Base-by-base conservation (phyloP, 2,888 invertebrate genomes). In the Apamea epomidion region DNA sequence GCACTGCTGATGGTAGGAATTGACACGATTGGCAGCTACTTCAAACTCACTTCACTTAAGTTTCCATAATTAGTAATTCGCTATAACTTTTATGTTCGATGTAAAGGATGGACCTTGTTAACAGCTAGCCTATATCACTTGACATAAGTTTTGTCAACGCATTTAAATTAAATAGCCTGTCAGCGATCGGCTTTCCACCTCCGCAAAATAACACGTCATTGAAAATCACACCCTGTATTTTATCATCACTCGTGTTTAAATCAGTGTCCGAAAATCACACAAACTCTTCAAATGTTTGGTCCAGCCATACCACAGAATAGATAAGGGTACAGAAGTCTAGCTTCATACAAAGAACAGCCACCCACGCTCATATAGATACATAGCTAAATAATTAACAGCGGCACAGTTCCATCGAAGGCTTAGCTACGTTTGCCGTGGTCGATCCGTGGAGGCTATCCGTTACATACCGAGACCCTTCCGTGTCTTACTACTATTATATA, bases 201-300 rank as follows among this genome's bases (percentile, higher is more conserved):
- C 14, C 3, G 7, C 18, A 32, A 65, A 25, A 16, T 21, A 0
- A 18, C 37, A 29, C 48, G 4, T 45, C 37, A 58, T 64, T 54
- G 32, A 21, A 54, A 32, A 71, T 14, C n/a, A 42, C 29, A 25
- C 0, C 29, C 51, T 78, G 74, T 62, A 25, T 78, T 73, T 74
- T 48, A 79, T 64, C 73, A 65, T 78, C 60, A 25, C 78, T 83
- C 45, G 67, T n/a, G 60, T 79, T 79, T 65, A 14, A 79, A 83
- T 83, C 79, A 74, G 74, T 75, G 54, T 16, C 64, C 25, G 60
- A 80, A 76, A 51, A 60, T 80, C 81, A 81, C 74, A 64, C 74
- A 60, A 82, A 73, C 64, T 74, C 71, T 77, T 80, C 72, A 74
- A 72, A 81, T 79, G 48, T 83, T 80, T 25, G 62, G 84, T 65